phyloP scores from a whole-genome alignment of 2,113 vertebrate species.

The Mobula hypostoma region DNA sequence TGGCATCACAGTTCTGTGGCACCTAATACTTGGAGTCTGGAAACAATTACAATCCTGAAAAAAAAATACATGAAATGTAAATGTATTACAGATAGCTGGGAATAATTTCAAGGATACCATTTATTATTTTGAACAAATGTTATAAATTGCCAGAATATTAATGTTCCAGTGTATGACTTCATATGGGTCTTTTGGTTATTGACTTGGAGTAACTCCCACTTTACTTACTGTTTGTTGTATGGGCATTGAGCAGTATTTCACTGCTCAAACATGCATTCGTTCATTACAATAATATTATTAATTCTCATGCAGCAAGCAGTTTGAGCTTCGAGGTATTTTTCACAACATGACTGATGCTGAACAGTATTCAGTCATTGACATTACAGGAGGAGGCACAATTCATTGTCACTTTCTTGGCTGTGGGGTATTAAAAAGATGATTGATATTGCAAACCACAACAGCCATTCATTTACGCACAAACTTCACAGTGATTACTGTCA shows the following conservation, averaged over 20 bases:
- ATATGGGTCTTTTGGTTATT: slow-evolving; percentile 5
- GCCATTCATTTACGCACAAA: not conserved
- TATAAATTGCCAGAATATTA: slow-evolving; percentile 16
- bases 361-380: too few relatives aligned
- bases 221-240: slow-evolving; percentile 9
- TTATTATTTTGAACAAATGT: slow-evolving; percentile 2
- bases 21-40: too few relatives aligned
- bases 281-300: not conserved
- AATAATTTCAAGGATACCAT: slow-evolving; percentile 18
- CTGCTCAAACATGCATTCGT: not conserved
- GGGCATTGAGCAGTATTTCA: slow-evolving; percentile 1
- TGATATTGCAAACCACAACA: not conserved
- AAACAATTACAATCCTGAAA: not conserved
- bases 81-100: not conserved
- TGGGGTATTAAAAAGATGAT: not conserved
- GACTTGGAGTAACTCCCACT: slow-evolving; percentile 3
- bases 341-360: not conserved
- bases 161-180: not conserved
- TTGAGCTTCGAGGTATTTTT: not conserved
- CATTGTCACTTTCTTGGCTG: not conserved
- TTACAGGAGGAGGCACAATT: not conserved
- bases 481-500: not conserved
- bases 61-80: not conserved
- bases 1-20: too few relatives aligned
- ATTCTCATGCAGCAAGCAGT: not conserved